Base-by-base conservation (phyloP, 2,113 vertebrate genomes). In the Trematocara marginatum region DNA sequence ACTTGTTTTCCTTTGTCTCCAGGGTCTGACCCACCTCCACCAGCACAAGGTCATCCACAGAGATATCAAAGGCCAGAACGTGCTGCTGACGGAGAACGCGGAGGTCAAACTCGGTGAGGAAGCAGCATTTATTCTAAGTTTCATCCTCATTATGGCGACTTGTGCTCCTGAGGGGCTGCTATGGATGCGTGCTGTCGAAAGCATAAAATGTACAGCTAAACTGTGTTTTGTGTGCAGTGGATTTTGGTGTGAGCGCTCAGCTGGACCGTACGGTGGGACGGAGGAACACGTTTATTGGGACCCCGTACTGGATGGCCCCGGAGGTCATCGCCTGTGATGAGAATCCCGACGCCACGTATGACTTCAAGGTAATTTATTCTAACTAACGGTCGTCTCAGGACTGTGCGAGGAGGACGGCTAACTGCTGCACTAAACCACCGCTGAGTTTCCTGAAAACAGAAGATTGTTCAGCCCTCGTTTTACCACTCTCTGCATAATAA, bases 31-130 rank as follows among this genome's bases (percentile, higher is more conserved):
- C 93, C 99, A 99, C 90, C 97, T 99, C 86, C 99, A 99, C 95
- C 98, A 99, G 94, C 99, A 99, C 95, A 99, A 99, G 95, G 99
- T 99, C 95, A 99, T 99, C 96, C 98, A 99, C 92, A 96, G 99
- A 88, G 99, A 99, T 83, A 99, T 99, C 90, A 99, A 99, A 95
- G 99, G 99, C 47, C 99, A 99, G 92, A 99, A 99, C 31, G 98
- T 99, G 71, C 91, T 99, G 95, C 96, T 99, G 94, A 99, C 98
- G 0, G 99, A 99, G 94, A 99, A 99, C 6, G 99, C 99, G 7
- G 99, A 99, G 96, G 99, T 99, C 74, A 99, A 99, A 91, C 96
- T 99, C 74, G 99, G 98, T 99, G 92, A 97, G 97, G 29, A 7
- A 10, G 1, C 66, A 31, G n/a, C 84, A 7, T 11, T 79, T 54